These are phyloP conservation scores for Coenonympha arcania DNA, from an alignment of 2,888 invertebrate species.

Conservation along the genomic window DNA sequence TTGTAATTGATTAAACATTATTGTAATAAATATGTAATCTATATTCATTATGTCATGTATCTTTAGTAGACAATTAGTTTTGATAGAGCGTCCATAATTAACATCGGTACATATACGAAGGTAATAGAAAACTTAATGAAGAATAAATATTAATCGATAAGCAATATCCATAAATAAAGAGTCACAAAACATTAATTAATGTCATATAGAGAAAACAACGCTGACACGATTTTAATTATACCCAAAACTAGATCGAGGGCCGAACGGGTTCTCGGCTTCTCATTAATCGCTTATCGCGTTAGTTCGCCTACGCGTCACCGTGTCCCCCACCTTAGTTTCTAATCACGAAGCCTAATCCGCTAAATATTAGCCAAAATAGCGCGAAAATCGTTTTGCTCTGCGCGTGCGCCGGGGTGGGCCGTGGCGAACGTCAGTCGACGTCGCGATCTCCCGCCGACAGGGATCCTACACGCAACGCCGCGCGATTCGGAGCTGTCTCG, in stretches of 20 bases:
- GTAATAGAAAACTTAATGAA: constrained; percentile 2
- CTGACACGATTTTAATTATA: constrained; percentile 34
- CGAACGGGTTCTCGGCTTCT: constrained; percentile 32
- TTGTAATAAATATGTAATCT: too few species aligned
- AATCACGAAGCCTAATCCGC: constrained; percentile 69
- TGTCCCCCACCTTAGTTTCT: constrained; percentile 45
- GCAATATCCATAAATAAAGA: constrained; percentile 7
- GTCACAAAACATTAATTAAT: constrained; percentile 11
- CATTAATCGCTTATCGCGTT: constrained; percentile 54
- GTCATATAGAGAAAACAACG: constrained; percentile 18
- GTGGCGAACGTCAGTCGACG: constrained; percentile 68
- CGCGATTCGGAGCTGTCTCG: constrained; percentile 58
- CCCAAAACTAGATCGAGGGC: constrained; percentile 48
- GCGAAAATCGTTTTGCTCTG: constrained; percentile 69
- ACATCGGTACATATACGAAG: not conserved
- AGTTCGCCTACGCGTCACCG: constrained; percentile 55
- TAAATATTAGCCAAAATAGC: constrained; percentile 73
- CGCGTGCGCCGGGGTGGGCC: constrained; percentile 59
- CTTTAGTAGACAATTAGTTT: not conserved
- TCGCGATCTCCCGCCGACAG: constrained; percentile 68
- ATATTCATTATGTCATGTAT: not conserved
- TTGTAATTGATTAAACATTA: too few species aligned
- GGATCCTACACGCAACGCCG: constrained; percentile 63
- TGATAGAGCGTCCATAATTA: not conserved
- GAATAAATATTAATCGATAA: constrained; percentile 1